These are phyloP conservation scores for Spilogale gracilis DNA, from an alignment of 2,113 vertebrate species.

Conservation along the genomic window DNA sequence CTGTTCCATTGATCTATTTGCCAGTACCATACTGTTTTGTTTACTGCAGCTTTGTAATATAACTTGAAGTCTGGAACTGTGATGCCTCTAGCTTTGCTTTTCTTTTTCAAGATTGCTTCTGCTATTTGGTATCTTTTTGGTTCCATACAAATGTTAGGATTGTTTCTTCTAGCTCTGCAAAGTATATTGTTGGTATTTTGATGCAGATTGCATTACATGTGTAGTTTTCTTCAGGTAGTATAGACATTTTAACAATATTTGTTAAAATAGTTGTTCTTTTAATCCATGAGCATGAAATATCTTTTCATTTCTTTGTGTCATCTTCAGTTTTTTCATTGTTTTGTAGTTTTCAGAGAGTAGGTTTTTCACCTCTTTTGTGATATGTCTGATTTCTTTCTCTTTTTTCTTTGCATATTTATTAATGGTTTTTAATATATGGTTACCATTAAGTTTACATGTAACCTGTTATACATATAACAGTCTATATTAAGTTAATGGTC, in stretches of 20 bases:
- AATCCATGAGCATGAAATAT: not conserved
- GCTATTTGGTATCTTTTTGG: not conserved
- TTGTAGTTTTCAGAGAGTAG: not conserved
- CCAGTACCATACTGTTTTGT: not conserved
- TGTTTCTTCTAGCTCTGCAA: not conserved
- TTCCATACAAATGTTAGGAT: not conserved
- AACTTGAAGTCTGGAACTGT: not conserved
- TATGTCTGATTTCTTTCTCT: not conserved
- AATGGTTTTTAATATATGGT: not conserved
- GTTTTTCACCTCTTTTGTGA: not conserved
- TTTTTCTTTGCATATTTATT: not conserved
- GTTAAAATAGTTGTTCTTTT: not conserved
- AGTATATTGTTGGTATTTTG: not conserved
- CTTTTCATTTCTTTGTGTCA: not conserved
- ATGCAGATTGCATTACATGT: not conserved
- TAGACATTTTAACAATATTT: not conserved
- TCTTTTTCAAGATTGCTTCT: not conserved
- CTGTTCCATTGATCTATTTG: not conserved
- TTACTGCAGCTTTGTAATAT: not conserved
- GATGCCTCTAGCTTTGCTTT: not conserved
- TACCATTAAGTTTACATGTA: not conserved
- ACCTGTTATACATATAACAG: not conserved
- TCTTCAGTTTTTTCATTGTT: not conserved
- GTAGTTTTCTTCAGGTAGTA: not conserved
- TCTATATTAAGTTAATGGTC: not conserved